phyloP scores from a whole-genome alignment of 2,888 invertebrate genomes.

The Chrysolina americana region DNA sequence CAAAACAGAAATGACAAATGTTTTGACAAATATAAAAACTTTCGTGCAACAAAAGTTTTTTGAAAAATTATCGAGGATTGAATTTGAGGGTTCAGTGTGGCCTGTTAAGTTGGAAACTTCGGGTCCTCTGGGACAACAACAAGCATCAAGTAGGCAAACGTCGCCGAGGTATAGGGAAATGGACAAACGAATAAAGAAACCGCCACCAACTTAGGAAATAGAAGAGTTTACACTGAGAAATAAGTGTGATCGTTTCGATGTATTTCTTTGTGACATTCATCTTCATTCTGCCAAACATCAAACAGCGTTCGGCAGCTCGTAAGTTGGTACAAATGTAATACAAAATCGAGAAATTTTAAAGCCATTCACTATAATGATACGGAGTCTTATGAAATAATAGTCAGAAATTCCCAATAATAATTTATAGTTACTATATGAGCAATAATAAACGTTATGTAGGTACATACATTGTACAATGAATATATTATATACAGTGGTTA shows the following conservation, averaged over 20 bases:
- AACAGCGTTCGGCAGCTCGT: no score
- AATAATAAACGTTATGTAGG: no score
- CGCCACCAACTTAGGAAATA: conserved; percentile 34
- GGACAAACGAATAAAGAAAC: conserved; percentile 60
- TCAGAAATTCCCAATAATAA: no score
- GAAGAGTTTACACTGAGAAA: conserved; percentile 27
- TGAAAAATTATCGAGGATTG: conserved; percentile 68
- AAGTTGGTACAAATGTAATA: no score
- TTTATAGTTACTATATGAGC: no score
- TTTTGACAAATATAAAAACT: conserved; percentile 65
- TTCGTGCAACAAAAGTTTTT: conserved; percentile 66
- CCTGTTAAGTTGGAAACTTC: conserved; percentile 64
- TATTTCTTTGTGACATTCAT: background rate
- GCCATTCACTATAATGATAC: no score
- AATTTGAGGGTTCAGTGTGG: conserved; percentile 61
- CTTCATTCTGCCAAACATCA: background rate
- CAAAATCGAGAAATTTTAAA: no score
- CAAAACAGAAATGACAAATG: conserved; percentile 69
- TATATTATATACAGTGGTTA: no score
- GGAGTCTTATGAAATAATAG: no score
- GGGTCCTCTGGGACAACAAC: conserved; percentile 61
- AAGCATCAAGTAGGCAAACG: conserved; percentile 66
- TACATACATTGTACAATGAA: no score
- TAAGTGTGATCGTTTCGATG: background rate
- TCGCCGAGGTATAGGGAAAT: conserved; percentile 58